These are phyloP conservation scores for Asbolus verrucosus DNA, from an alignment of 1,140 invertebrate species.

Conservation along the genomic window DNA sequence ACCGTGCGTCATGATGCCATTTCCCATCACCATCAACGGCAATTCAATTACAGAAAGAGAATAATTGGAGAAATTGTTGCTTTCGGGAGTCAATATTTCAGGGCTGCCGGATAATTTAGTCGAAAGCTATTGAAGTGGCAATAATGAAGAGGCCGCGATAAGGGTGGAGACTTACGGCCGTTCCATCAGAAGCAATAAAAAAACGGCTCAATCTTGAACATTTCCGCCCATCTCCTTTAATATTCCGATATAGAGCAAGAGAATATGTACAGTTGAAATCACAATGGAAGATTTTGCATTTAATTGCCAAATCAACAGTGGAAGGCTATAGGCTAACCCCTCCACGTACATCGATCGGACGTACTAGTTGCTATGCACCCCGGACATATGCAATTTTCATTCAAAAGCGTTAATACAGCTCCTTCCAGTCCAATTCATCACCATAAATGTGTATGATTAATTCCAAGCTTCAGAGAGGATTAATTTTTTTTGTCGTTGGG, in stretches of 20 bases:
- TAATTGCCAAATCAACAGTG: background rate
- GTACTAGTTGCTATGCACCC: conserved; percentile 31
- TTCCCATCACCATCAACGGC: conserved; percentile 22
- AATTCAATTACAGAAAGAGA: conserved; percentile 28
- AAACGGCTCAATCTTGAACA: conserved; percentile 12
- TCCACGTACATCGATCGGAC: conserved; percentile 1
- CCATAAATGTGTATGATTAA: conserved; percentile 24
- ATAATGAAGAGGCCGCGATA: conserved; percentile 16
- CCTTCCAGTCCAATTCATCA: conserved; percentile 21
- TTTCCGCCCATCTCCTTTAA: conserved; percentile 10
- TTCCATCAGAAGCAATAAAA: background rate
- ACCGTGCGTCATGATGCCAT: background rate
- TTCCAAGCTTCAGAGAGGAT: conserved; percentile 26
- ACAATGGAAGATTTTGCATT: background rate
- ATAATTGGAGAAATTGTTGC: conserved; percentile 38
- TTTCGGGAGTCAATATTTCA: conserved; percentile 17
- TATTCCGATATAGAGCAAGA: background rate
- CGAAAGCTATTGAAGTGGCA: conserved; percentile 14
- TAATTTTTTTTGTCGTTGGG: conserved; percentile 13
- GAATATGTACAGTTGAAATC: conserved; percentile 1
- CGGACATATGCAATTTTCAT: conserved; percentile 23
- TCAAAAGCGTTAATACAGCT: conserved; percentile 19
- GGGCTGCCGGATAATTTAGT: conserved; percentile 9
- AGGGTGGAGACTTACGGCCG: conserved; percentile 1
- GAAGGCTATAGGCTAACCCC: background rate